These are phyloP conservation scores for Cephus sareptanus DNA, from an alignment of 2,888 invertebrate species.

Conservation along the genomic window DNA sequence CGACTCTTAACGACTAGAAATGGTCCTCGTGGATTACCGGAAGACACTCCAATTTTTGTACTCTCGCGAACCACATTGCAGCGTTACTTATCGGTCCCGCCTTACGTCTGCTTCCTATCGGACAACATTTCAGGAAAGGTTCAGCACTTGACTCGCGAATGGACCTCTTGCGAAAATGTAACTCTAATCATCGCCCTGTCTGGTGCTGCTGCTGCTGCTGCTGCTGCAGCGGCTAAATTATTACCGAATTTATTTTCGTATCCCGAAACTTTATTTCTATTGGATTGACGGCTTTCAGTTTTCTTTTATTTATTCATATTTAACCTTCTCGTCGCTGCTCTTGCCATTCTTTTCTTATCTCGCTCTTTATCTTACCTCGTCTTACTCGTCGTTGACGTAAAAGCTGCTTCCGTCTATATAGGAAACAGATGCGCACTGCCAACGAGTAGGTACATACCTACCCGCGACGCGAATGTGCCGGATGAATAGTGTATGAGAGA, in stretches of 20 bases:
- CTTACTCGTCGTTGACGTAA: background rate
- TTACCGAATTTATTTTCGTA: conserved; percentile 12
- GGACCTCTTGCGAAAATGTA: conserved; percentile 3
- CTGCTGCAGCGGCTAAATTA: conserved; percentile 8
- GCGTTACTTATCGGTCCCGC: background rate
- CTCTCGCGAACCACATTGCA: background rate
- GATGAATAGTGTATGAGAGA: conserved; percentile 6
- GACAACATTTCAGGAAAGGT: background rate
- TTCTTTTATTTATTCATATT: background rate
- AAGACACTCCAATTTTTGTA: background rate
- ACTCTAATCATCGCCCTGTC: conserved; percentile 11
- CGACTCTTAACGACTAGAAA: background rate
- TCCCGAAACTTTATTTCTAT: background rate
- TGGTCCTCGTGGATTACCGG: background rate
- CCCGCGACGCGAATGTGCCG: background rate
- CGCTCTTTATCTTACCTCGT: background rate
- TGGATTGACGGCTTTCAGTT: background rate
- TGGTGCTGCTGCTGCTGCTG: no score
- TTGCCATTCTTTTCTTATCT: background rate
- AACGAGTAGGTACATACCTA: background rate
- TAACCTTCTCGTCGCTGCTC: background rate
- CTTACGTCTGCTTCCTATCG: background rate
- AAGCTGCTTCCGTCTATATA: background rate
- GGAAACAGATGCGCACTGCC: background rate
- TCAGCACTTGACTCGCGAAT: background rate